phyloP scores from a whole-genome alignment of 2,888 invertebrate species.

The Podabrus alpinus region DNA sequence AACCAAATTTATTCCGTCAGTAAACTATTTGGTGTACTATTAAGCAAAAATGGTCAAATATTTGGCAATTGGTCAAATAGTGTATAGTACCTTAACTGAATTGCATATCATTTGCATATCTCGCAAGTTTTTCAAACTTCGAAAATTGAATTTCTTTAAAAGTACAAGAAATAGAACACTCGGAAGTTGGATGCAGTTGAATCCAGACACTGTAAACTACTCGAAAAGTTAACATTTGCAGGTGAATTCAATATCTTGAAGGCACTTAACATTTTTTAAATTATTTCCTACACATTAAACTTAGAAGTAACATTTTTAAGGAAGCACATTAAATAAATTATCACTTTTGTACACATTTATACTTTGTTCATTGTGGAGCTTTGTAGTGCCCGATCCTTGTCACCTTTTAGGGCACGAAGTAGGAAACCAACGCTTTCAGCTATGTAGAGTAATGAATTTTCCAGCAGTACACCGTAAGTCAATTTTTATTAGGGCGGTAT shows the following conservation, averaged over 20 bases:
- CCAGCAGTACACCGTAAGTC: conserved; percentile 37
- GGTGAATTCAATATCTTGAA: neutral
- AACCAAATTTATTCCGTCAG: too few species aligned
- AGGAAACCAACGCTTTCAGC: conserved; percentile 29
- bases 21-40: too few species aligned
- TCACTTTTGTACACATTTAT: neutral
- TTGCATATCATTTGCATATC: too few species aligned
- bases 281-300: neutral
- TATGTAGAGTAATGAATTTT: conserved; percentile 38
- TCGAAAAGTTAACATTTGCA: too few species aligned
- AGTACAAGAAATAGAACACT: too few species aligned
- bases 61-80: too few species aligned
- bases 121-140: too few species aligned
- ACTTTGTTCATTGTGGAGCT: conserved; percentile 11
- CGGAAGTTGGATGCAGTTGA: too few species aligned
- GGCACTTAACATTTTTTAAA: neutral
- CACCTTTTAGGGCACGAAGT: conserved; percentile 17
- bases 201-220: too few species aligned
- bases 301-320: neutral
- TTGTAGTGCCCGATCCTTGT: conserved; percentile 8
- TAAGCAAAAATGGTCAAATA: too few species aligned
- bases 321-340: conserved; percentile 8
- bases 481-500: conserved; percentile 37
- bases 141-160: too few species aligned
- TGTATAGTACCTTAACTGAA: too few species aligned